Evolutionary conservation across 1,140 invertebrate species (phyloP).

Genomic region (Thaumetopoea pityocampa): DNA sequence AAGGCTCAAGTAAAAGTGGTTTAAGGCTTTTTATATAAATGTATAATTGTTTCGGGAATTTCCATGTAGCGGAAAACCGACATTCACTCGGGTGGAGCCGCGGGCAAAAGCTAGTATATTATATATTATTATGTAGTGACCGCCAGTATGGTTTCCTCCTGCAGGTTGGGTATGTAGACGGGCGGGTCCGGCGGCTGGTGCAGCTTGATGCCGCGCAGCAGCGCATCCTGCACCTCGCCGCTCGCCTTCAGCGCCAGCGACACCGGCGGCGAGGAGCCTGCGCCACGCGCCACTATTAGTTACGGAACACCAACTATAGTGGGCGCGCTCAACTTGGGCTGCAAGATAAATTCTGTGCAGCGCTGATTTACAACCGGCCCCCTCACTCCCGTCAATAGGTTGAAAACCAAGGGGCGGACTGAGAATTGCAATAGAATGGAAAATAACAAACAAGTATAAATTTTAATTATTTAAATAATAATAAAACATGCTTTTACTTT

Average conservation of each 20-base stretch:
- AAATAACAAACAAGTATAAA: neutral
- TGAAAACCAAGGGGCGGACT: neutral
- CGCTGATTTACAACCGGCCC: too few relatives aligned
- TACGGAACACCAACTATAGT: too few relatives aligned
- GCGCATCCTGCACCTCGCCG: slow-evolving; percentile 83
- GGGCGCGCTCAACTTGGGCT: too few relatives aligned
- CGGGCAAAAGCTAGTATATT: neutral
- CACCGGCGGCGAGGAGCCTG: slow-evolving; percentile 84
- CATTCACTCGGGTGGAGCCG: too few relatives aligned
- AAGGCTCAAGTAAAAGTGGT: too few relatives aligned
- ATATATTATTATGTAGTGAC: slow-evolving; percentile 68
- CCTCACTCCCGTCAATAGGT: neutral
- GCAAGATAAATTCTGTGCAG: too few relatives aligned
- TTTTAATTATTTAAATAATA: neutral
- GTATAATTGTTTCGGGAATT: too few relatives aligned
- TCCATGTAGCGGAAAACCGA: too few relatives aligned
- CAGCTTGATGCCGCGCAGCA: slow-evolving; percentile 61
- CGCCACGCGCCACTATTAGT: neutral
- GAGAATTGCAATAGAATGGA: neutral
- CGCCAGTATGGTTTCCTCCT: slow-evolving; percentile 96
- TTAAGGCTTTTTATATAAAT: too few relatives aligned
- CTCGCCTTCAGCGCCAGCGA: slow-evolving; percentile 77
- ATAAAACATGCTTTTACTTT: neutral
- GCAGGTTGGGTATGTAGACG: slow-evolving; percentile 93
- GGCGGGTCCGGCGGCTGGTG: slow-evolving; percentile 77